Conservation (phyloP, 2,888 invertebrate genomes). For the Agapostemon virescens region DNA sequence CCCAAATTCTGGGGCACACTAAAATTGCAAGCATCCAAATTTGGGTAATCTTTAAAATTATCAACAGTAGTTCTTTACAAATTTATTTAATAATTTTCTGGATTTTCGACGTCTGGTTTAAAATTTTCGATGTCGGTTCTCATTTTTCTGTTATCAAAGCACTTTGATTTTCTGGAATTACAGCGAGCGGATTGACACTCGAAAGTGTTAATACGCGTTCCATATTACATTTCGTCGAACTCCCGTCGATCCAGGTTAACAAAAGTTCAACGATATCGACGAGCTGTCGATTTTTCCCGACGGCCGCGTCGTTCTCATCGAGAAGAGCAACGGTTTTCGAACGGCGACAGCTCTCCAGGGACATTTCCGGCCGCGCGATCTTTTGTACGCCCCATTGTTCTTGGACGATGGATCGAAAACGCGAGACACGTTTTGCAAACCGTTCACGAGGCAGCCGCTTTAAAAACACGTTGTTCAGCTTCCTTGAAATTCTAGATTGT, state of each 20-base stretch:
- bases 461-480: no score
- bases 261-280: slow-evolving; percentile 14
- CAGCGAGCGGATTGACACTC: background rate
- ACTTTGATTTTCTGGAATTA: background rate
- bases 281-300: slow-evolving; percentile 7
- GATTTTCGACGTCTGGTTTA: no score
- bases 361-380: slow-evolving; percentile 22
- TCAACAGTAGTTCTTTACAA: no score
- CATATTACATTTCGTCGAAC: background rate
- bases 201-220: background rate
- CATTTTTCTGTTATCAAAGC: background rate
- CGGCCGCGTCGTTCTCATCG: background rate
- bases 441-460: no score
- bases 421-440: background rate
- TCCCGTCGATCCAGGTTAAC: background rate
- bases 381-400: slow-evolving; percentile 25
- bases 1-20: no score
- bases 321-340: background rate
- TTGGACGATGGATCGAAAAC: background rate
- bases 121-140: no score
- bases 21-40: no score
- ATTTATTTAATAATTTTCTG: no score
- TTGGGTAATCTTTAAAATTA: no score
- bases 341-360: slow-evolving; percentile 14
- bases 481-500: no score